phyloP scores from a whole-genome alignment of 2,797 vertebrate species.

The Uromys caudimaculatus region DNA sequence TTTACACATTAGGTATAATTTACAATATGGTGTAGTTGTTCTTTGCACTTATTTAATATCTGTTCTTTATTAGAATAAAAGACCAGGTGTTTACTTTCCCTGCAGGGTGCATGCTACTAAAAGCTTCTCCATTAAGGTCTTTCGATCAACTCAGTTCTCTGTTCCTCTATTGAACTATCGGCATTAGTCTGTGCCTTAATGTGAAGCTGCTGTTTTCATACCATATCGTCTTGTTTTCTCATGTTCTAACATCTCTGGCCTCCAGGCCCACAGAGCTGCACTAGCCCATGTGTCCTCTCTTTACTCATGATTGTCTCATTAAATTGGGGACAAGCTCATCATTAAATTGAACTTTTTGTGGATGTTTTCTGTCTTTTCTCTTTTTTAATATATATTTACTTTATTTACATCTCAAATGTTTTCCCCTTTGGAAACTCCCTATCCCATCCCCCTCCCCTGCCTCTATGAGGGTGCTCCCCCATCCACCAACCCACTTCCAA shows the following conservation, averaged over 20 bases:
- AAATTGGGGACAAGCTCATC: neutral
- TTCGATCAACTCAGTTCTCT: neutral
- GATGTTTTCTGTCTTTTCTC: neutral
- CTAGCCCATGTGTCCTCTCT: neutral
- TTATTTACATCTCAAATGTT: too few species aligned
- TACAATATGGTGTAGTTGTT: neutral
- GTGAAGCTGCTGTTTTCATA: neutral
- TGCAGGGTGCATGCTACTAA: neutral
- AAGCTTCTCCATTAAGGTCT: neutral
- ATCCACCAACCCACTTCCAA: too few species aligned
- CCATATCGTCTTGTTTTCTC: neutral
- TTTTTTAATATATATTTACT: neutral
- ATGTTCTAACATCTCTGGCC: neutral
- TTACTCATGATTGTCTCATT: neutral
- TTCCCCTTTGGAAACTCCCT: too few species aligned
- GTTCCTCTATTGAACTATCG: neutral
- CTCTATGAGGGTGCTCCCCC: too few species aligned
- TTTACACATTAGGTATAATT: conserved; percentile 28
- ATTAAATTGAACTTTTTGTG: neutral
- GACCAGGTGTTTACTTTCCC: neutral
- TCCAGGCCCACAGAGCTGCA: neutral
- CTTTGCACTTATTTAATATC: conserved; percentile 23
- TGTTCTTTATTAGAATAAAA: neutral
- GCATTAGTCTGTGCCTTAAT: neutral
- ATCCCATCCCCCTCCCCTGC: too few species aligned